phyloP scores from a whole-genome alignment of 1,140 invertebrate genomes.

The Drosophila micromelanica region DNA sequence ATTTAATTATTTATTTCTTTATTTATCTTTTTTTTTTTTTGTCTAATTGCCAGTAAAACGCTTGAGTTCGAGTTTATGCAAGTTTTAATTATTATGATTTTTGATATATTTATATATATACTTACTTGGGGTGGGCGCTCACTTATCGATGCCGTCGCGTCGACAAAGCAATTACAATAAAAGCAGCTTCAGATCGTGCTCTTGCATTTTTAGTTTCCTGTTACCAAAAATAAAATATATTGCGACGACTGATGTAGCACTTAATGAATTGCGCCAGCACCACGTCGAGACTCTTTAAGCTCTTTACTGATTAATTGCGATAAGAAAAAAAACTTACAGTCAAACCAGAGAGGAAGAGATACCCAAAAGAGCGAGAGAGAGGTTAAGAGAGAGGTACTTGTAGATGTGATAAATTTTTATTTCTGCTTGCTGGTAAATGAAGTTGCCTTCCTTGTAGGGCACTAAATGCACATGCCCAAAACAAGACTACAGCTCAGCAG shows the following conservation, averaged over 20 bases:
- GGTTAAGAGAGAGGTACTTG: not conserved
- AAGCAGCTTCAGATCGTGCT: conserved; percentile 52
- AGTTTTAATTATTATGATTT: conserved; percentile 57
- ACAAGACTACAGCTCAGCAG: not conserved
- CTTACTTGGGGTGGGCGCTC: conserved; percentile 42
- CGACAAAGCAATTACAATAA: conserved; percentile 60
- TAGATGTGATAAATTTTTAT: conserved; percentile 42
- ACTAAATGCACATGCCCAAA: conserved; percentile 42
- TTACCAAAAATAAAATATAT: conserved; percentile 68
- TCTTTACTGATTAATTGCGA: conserved; percentile 60
- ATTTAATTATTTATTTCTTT: too few relatives aligned
- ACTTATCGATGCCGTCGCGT: conserved; percentile 20
- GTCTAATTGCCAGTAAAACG: not conserved
- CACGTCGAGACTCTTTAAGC: conserved; percentile 33
- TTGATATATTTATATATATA: conserved; percentile 27
- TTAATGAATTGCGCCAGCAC: conserved; percentile 56
- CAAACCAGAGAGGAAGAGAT: not conserved
- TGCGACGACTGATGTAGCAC: conserved; percentile 50
- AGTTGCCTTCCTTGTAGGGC: conserved; percentile 47
- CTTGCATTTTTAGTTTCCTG: conserved; percentile 59
- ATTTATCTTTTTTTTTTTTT: not conserved
- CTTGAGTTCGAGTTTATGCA: conserved; percentile 14
- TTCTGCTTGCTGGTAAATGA: conserved; percentile 28
- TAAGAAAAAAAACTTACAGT: conserved; percentile 8
- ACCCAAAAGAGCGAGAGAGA: not conserved